Evolutionary conservation across 2,888 invertebrate genomes (phyloP).

Genomic region (Nomada fucata): DNA sequence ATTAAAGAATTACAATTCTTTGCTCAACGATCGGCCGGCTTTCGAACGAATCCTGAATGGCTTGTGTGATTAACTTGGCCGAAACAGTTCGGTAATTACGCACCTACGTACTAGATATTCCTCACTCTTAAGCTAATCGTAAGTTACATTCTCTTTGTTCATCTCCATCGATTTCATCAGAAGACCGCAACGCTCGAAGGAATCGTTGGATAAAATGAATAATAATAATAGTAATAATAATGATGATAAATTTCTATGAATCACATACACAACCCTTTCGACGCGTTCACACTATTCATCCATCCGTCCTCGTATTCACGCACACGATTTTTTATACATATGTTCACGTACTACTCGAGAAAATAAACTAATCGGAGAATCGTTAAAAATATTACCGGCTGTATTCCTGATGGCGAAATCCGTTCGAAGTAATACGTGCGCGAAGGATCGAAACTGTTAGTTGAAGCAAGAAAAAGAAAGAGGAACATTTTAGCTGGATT

Average conservation of each 20-base stretch:
- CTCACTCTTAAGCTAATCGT: constrained; percentile 21
- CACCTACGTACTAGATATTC: constrained; percentile 59
- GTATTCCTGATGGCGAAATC: too few relatives aligned
- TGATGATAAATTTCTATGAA: constrained; percentile 24
- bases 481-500: constrained; percentile 18
- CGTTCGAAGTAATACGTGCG: too few relatives aligned
- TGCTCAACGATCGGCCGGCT: not conserved
- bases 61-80: constrained; percentile 32
- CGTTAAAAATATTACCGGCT: too few relatives aligned
- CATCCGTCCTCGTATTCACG: constrained; percentile 13
- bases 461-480: not conserved
- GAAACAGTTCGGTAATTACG: constrained; percentile 56
- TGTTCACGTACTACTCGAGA: constrained; percentile 39
- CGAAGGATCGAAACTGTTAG: constrained; percentile 16
- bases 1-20: constrained; percentile 25
- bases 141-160: constrained; percentile 30
- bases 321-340: constrained; percentile 50
- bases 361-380: too few relatives aligned
- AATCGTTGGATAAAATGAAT: constrained; percentile 38
- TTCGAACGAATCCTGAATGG: constrained; percentile 37
- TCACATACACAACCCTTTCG: not conserved
- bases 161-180: constrained; percentile 25
- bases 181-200: constrained; percentile 39
- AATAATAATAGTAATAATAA: not conserved
- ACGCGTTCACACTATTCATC: constrained; percentile 10